Conservation (phyloP, 2,113 vertebrate species). For the Acanthisitta chloris region DNA sequence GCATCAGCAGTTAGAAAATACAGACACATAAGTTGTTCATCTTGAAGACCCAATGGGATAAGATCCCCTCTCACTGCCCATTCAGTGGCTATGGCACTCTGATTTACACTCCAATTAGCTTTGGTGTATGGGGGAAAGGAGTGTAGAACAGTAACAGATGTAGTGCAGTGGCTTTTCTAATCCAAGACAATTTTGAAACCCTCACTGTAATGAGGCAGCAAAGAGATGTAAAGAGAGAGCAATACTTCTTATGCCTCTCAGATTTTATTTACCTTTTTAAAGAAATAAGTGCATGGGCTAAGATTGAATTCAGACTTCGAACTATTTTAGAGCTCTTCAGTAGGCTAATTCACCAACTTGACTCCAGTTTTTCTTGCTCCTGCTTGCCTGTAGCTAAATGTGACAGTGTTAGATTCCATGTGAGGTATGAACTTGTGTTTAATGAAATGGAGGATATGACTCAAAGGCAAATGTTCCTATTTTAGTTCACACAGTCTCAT, state of each 20-base stretch:
- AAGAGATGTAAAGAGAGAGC: not conserved
- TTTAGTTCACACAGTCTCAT: not conserved
- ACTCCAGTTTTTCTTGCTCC: slow-evolving; percentile 10
- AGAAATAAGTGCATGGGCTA: not conserved
- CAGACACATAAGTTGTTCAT: not conserved
- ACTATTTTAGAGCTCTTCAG: not conserved
- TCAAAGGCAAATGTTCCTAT: slow-evolving; percentile 36
- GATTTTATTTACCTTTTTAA: slow-evolving; percentile 7
- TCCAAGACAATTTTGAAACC: not conserved
- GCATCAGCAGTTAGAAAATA: not conserved
- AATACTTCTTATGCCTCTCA: not conserved
- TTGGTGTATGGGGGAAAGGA: not conserved
- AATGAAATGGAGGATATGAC: slow-evolving; percentile 54
- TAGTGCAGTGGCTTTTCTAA: not conserved
- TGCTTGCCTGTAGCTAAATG: slow-evolving; percentile 44
- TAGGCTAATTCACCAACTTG: slow-evolving; percentile 12
- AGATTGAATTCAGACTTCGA: slow-evolving; percentile 15
- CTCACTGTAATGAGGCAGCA: not conserved
- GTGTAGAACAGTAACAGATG: not conserved
- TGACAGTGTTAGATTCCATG: slow-evolving; percentile 16
- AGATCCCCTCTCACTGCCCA: not conserved
- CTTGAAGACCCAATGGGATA: not conserved
- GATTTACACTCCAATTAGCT: not conserved
- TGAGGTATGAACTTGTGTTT: slow-evolving; percentile 38
- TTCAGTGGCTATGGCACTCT: not conserved